Base-by-base conservation (phyloP, 2,113 vertebrate species). In the Donacobius atricapilla region DNA sequence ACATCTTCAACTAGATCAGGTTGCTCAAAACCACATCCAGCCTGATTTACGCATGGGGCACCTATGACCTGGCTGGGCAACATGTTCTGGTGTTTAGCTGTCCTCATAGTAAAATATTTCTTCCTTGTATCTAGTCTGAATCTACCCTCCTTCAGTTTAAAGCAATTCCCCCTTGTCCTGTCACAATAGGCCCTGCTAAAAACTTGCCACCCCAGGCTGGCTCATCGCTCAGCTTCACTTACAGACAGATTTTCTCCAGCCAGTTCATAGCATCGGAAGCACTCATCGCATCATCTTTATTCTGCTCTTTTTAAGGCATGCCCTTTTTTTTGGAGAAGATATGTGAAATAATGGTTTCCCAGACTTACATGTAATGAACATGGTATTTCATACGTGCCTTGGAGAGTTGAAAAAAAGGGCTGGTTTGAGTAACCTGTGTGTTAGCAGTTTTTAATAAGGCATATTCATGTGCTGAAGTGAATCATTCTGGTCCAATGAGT, bases 401-500 rank as follows among this genome's bases (percentile, higher is more conserved):
- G 23, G 66, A 94, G 81, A 91, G 70, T 42, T 90, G 61, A 83
- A 61, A 51, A 90, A 30, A 68, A 44, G 48, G 47, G 53, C 79
- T 96, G 54, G 42, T 69, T 95, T 94, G 65, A 51, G 86, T 93
- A 97, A 93, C 58, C 85, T 96, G 64, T 81, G 83, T 88, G 94
- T 88, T 95, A 96, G 90, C 93, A 95, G 73, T 89, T 97, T 95
- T 97, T 96, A 95, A 96, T 83, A 96, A 96, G 93, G 92, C 60
- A 77, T 68, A 87, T 96, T 91, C 83, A 51, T 82, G 78, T 94
- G 94, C 85, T 58, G 60, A 81, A 88, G 83, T 76, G 83, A 97
- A 93, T 94, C 82, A 95, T 98, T 97, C 94, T 72, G 73, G 95
- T 94, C 95, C 96, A 96, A 89, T 98, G 97, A 93, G 95, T 97